Base-by-base conservation (phyloP, 2,888 invertebrate genomes). In the Sinhomidia bicolor region DNA sequence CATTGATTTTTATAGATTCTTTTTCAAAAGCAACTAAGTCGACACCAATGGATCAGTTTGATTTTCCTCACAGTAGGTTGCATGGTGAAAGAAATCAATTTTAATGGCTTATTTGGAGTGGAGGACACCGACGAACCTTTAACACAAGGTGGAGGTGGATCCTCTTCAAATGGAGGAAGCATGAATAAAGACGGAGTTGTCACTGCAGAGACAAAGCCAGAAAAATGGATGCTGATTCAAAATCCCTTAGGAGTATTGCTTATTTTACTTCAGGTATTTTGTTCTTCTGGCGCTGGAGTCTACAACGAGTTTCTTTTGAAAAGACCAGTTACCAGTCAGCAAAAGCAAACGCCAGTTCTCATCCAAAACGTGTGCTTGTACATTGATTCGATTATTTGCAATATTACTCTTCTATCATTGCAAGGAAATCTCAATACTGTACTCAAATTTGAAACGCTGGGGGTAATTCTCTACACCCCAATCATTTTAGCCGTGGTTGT, bases 301-400 rank as follows among this genome's bases (percentile, higher is more conserved):
- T 99, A 98, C 94, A 99, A 98, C 93, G 99, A 99, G 93, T 98
- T 97, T 94, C 94, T 99, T 81, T 94, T 99, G 3, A 99, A 99
- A 94, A 29, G 85, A 60, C 88, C 90, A 10, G 95, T 96, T 92
- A 95, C 96, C 1, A 71, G 29, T 47, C 32, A 51, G 20, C 85
- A 89, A 44, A 89, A 89, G 23, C 96, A 96, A 91, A 96, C 98
- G 0, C 97, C 98, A 93, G 97, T 99, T 93, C 98, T 97, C 94
- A 94, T 98, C 91, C 99, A 99, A 94, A 99, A 99, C 93, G 96
- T 98, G 7, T 99, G 98, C 93, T 98, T 99, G 98, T 99, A 99
- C 93, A 93, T 98, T 36, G 98, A 99, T 94, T 98, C 98, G 4
- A 98, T 99, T 90, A 93, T 98, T n/a, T 98, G 98, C 93, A 99